Evolutionary conservation across 2,113 vertebrate species (phyloP), one percentile per base, ranked within the genome.

Genomic region (Pantherophis guttatus): DNA sequence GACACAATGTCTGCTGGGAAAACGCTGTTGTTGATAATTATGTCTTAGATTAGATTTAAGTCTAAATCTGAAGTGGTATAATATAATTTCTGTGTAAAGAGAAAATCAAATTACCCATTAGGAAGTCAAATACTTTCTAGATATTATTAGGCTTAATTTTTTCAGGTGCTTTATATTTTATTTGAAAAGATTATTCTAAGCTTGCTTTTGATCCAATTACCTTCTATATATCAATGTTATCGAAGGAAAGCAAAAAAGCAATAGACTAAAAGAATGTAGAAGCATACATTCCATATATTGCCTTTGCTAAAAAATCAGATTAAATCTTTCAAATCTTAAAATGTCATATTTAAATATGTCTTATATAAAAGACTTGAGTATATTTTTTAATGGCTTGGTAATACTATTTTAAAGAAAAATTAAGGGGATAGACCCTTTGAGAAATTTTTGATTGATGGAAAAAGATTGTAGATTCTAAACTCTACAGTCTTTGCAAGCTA

Each of bases 1-100:
- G 44, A 91, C 54, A 91, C 62, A 17, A 33, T 26, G 5, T 88
- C 92, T 91, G 86, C 92, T 57, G 33, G 44, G 12, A 95, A 54
- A 57, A 48, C 93, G 52, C 10, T 92, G 88, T 93, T 93, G 92
- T 0, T 91, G 93, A 91, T 17, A 89, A 86, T 39, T 95, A 48
- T 57, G 85, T 7, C 93, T 44, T 92, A 7, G 88, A 7, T 70
- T 24, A 62, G 58, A 65, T 70, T 92, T 92, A 94, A 92, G 70
- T 17, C 92, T 92, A 19, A 50, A 86, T 48, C 86, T 95, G 91
- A 87, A 75, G 53, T 94, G 50, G 58, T 8, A 33, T 23, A 91
- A 70, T 39, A 90, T 15, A 91, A 23, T 50, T 19, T 94, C 86
- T 87, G n/a, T 90, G 4, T 86, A 88, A 92, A 19, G 5, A 65